These are phyloP conservation scores for Sthenelais limicola DNA, from an alignment of 2,888 invertebrate species.

Conservation along the genomic window DNA sequence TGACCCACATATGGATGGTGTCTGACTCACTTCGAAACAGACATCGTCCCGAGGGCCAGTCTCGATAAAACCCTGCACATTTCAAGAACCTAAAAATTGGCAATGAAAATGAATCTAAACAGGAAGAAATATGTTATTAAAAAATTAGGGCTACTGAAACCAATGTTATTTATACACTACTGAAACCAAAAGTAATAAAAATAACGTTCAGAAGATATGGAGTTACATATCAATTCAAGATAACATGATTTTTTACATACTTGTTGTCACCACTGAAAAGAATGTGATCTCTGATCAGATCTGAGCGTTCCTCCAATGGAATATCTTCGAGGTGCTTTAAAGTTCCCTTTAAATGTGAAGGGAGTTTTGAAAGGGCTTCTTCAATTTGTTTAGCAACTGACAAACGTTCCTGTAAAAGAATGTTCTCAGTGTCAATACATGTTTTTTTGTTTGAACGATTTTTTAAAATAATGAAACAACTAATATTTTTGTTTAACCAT, in stretches of 20 bases:
- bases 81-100: conserved; percentile 1
- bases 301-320: background rate
- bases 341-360: background rate
- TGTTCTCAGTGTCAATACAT: no score
- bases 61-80: background rate
- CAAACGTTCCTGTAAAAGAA: conserved; percentile 12
- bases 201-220: no score
- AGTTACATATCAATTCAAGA: background rate
- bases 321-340: conserved; percentile 7
- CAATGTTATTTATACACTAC: no score
- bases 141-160: no score
- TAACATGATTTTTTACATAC: background rate
- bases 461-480: no score
- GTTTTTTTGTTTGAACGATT: no score
- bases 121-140: no score
- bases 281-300: background rate
- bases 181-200: no score
- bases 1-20: conserved; percentile 4
- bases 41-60: conserved; percentile 16
- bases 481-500: no score
- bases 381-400: background rate
- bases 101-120: no score
- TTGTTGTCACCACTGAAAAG: conserved; percentile 7
- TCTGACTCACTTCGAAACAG: background rate
- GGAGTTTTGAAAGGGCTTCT: background rate